phyloP scores from a whole-genome alignment of 2,888 invertebrate genomes.

The Apomyelois bistriatella region DNA sequence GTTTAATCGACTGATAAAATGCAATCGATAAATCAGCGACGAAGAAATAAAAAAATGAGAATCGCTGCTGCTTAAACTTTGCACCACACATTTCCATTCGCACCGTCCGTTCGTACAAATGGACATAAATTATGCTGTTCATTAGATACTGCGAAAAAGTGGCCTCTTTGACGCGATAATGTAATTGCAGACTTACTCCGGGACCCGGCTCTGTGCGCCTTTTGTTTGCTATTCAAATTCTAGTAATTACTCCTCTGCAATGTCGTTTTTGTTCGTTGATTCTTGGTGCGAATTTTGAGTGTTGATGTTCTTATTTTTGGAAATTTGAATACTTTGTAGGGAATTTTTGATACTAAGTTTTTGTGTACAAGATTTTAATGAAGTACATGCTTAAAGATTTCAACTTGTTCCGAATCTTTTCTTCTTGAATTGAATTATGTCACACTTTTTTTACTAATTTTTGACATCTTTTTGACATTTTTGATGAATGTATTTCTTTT shows the following conservation, averaged over 20 bases:
- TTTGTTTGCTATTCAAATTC: constrained; percentile 13
- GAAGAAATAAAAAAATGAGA: not conserved
- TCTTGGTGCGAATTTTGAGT: constrained; percentile 1
- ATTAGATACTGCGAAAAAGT: constrained; percentile 51
- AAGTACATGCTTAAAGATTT: too few relatives aligned
- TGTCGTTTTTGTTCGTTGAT: not conserved
- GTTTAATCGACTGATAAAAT: too few relatives aligned
- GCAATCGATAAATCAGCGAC: too few relatives aligned
- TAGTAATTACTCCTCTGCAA: not conserved
- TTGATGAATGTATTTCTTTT: too few relatives aligned
- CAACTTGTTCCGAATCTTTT: too few relatives aligned
- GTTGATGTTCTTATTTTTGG: not conserved
- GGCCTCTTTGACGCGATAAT: constrained; percentile 46
- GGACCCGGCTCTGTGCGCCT: constrained; percentile 3
- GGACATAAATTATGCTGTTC: constrained; percentile 55
- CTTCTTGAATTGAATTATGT: too few relatives aligned
- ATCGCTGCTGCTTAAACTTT: constrained; percentile 9
- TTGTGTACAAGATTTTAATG: too few relatives aligned
- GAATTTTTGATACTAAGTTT: not conserved
- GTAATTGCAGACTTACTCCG: constrained; percentile 37
- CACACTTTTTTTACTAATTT: too few relatives aligned
- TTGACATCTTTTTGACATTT: too few relatives aligned
- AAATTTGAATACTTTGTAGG: not conserved
- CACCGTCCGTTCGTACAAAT: constrained; percentile 37
- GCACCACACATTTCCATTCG: not conserved